These are phyloP conservation scores for Esox lucius DNA, from an alignment of 2,797 vertebrate species.

Conservation along the genomic window DNA sequence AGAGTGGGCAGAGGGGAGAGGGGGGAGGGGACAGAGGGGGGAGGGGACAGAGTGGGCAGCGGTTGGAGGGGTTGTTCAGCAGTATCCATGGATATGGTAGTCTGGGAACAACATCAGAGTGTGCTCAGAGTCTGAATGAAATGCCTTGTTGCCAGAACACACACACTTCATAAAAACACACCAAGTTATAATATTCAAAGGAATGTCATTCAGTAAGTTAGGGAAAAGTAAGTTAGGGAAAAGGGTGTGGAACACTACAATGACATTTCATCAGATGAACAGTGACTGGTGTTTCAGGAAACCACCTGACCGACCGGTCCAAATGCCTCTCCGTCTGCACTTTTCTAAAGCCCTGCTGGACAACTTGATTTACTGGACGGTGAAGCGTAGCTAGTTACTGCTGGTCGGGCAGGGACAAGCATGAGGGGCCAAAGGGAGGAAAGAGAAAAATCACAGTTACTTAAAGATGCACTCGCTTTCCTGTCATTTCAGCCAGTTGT, in stretches of 20 bases:
- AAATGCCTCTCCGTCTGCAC: slow-evolving; percentile 48
- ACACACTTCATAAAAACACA: slow-evolving; percentile 1
- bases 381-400: slow-evolving; percentile 43
- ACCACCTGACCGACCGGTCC: slow-evolving; percentile 40
- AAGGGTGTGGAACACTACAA: slow-evolving; percentile 18
- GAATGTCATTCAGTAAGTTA: neutral
- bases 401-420: slow-evolving; percentile 19
- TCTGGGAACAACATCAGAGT: slow-evolving; percentile 64
- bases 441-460: slow-evolving; percentile 28
- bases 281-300: slow-evolving; percentile 21
- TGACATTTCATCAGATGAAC: slow-evolving; percentile 40
- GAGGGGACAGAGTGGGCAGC: too few relatives aligned
- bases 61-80: slow-evolving; percentile 62
- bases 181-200: neutral
- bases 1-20: neutral
- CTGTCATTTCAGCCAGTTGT: slow-evolving; percentile 9
- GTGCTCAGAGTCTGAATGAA: slow-evolving; percentile 47
- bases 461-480: neutral
- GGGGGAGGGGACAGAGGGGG: neutral
- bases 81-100: slow-evolving; percentile 71
- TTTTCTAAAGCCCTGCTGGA: slow-evolving; percentile 61
- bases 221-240: neutral
- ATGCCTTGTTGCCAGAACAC: slow-evolving; percentile 38
- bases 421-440: slow-evolving; percentile 30
- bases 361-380: slow-evolving; percentile 64